Base-by-base conservation (phyloP, 92 coral and sea anemone genomes). In the Anthopleura xanthogrammica region DNA sequence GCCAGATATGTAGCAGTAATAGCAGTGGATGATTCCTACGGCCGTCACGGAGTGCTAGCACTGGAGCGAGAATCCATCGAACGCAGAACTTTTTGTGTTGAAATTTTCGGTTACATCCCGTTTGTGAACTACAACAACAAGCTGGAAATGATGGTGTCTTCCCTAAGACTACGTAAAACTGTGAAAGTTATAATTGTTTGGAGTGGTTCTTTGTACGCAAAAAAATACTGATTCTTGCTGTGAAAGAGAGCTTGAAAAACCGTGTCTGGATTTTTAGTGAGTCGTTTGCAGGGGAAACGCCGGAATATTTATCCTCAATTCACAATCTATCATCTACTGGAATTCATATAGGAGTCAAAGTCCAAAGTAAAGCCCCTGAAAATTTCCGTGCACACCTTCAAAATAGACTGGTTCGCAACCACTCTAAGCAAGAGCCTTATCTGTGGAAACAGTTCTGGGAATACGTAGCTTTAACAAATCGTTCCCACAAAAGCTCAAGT, bases 191-290 rank as follows among this genome's bases (percentile, higher is more conserved):
- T 89, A 2, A 85, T 89, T 16, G 72, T 90, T 29, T 90, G 93
- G 93, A 79, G 86, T 2, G 83, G 83, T 73, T 85, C 85, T 3
- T 85, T 62, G 22, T 83, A 83, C 20, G 93, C 85, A 4, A 82
- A 42, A 83, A 73, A 10, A 60, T 90, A n/a, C 86, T 90, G 52
- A 76, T 58, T 39, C 77, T 58, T 58, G 90, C 81, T 16, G 75
- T 77, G 24, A 22, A 19, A 16, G 82, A 86, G 60, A 79, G 77
- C 7, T 58, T 90, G 13, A 64, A 77, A 20, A 76, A 72, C 11
- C 82, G 93, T 40, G 86, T 86, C 5, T 90, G 93, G 93, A 90
- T 90, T 52, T 85, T 90, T 19, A 87, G 93, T 36, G 93, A 90
- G 43, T 88, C 88, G 2, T 77, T 88, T 3, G 80, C 86, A 12